Conservation (phyloP, 2,113 vertebrate species). For the Cnemophilus loriae region DNA sequence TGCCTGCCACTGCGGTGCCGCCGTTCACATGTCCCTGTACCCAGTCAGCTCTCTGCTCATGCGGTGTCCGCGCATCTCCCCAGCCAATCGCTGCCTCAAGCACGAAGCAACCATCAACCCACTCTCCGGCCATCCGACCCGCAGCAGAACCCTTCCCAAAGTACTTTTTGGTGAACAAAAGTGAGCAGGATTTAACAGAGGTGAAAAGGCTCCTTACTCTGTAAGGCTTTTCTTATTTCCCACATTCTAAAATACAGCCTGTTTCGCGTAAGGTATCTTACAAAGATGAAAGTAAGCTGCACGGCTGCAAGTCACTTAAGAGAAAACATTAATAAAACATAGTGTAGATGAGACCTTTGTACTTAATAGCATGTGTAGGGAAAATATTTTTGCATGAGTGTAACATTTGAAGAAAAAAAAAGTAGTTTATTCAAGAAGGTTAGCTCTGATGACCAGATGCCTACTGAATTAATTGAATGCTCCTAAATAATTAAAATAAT, state of each 20-base stretch:
- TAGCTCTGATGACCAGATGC: slow-evolving; percentile 35
- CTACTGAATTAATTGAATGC: slow-evolving; percentile 56
- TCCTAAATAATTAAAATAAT: slow-evolving; percentile 70
- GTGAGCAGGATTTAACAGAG: too few species aligned
- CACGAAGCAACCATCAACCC: too few species aligned
- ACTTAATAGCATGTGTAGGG: not conserved
- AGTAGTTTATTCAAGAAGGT: not conserved
- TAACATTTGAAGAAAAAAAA: not conserved
- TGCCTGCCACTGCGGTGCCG: too few species aligned
- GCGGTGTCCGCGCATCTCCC: too few species aligned
- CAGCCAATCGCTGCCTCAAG: too few species aligned
- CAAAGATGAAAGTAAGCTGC: slow-evolving; percentile 22
- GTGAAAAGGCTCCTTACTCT: too few species aligned
- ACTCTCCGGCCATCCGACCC: too few species aligned
- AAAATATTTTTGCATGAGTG: slow-evolving; percentile 29
- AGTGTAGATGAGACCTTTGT: not conserved
- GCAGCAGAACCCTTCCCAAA: too few species aligned
- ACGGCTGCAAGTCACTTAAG: slow-evolving; percentile 5
- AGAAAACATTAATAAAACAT: slow-evolving; percentile 26
- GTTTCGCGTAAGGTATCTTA: slow-evolving; percentile 4
- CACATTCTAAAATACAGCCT: not conserved
- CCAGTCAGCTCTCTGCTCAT: too few species aligned
- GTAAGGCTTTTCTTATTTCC: too few species aligned
- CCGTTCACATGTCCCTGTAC: too few species aligned
- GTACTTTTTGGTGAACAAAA: too few species aligned